Base-by-base conservation (phyloP, 1,140 invertebrate species). In the Cephus cinctus region DNA sequence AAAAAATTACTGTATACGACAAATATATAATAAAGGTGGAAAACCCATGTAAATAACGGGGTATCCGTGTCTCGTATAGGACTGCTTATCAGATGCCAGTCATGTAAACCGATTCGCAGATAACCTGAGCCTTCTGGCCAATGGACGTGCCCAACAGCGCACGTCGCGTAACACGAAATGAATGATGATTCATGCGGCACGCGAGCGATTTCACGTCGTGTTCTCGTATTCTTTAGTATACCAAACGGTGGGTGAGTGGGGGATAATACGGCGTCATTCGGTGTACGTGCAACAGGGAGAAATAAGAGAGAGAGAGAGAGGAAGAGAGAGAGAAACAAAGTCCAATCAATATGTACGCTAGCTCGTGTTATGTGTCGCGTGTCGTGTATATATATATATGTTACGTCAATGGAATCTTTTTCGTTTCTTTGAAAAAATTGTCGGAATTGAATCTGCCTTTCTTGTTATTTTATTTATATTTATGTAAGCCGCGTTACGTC, bases 121-220 rank as follows among this genome's bases (percentile, higher is more conserved):
- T 64, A 66, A 67, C 56, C 59, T 40, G 36, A 11, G 4, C 4
- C 35, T 22, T 35, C 50, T 36, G 52, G 56, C 61, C 20, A 25
- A 23, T 42, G 19, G 35, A 4, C 38, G 44, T 31, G 31, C 43
- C 25, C 11, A 22, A 15, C 20, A 30, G 18, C 47, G 47, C 46
- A 55, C 15, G 16, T 42, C 52, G 48, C 55, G 61, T 68, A 69
- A 69, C 62, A 67, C 50, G 65, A 63, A 69, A 65, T 63, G 62
- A 65, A 69, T 67, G 65, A 69, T 67, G 58, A 69, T 67, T 69
- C 67, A 69, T 68, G 65, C 59, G 56, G 60, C 67, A 69, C 67
- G 67, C 67, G 65, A 69, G 56, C 65, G 50, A 61, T 63, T 61
- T 62, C 52, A 59, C 57, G 52, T 62, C 50, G 49, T 61, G 56